Percentiles rank a stretch among this genome's conserved stretches.
These are phyloP conservation scores for Chymomyza fuscimana DNA, from an alignment of 2,888 invertebrate genomes.

Conservation along the genomic window DNA sequence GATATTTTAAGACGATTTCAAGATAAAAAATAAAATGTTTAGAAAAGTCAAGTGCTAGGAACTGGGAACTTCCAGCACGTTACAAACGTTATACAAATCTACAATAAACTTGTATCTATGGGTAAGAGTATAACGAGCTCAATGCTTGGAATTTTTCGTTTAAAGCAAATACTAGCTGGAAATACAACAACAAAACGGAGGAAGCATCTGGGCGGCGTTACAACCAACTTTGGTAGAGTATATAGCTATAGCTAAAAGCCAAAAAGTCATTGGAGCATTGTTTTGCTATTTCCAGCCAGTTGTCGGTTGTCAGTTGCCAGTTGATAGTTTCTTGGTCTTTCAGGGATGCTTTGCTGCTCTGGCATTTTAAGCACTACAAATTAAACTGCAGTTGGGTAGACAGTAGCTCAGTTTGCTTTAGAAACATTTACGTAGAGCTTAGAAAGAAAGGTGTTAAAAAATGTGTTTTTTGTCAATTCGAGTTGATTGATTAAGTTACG, in stretches of 20 bases:
- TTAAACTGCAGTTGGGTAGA: background rate
- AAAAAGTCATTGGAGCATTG: constrained; percentile 8
- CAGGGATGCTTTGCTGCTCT: background rate
- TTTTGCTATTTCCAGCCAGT: background rate
- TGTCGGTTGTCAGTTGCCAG: background rate
- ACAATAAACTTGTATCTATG: no score
- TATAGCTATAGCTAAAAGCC: background rate
- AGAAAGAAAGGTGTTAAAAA: background rate
- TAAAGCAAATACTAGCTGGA: background rate
- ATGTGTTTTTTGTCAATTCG: background rate
- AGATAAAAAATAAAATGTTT: no score
- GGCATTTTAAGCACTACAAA: background rate
- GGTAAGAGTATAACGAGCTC: background rate
- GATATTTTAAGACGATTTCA: no score
- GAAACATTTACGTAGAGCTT: no score
- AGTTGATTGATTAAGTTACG: background rate
- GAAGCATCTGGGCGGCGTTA: background rate
- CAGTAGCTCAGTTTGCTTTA: background rate
- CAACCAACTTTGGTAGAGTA: background rate
- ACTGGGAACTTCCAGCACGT: no score
- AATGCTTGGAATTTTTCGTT: constrained; percentile 10
- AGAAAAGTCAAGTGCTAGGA: no score
- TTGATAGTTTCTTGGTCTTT: background rate
- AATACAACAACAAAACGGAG: background rate
- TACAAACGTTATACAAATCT: no score